Conservation (phyloP, 2,113 vertebrate genomes). For the Otus sunia region DNA sequence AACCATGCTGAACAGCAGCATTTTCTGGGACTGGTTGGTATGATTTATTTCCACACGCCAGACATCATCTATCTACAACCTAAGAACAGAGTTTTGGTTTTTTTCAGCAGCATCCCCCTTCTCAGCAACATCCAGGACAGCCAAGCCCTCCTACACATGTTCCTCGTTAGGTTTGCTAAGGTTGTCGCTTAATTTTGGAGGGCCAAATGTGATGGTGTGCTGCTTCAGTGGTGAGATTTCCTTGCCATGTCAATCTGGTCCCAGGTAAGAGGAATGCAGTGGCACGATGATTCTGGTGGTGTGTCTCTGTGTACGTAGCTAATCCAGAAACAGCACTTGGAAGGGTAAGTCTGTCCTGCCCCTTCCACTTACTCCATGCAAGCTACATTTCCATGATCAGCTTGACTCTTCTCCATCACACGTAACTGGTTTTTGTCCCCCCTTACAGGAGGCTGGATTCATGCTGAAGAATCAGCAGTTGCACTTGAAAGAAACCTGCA, state of each 20-base stretch:
- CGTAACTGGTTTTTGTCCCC: accelerated
- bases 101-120: background rate
- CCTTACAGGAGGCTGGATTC: background rate
- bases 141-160: accelerated
- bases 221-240: background rate
- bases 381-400: background rate
- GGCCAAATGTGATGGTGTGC: background rate
- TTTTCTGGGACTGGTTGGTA: background rate
- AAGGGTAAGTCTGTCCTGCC: background rate
- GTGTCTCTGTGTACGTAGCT: background rate
- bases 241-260: background rate
- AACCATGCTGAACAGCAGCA: background rate
- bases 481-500: background rate
- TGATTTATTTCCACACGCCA: background rate
- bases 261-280: background rate
- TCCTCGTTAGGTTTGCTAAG: background rate
- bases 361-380: background rate
- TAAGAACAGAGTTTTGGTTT: background rate
- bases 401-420: background rate
- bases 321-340: background rate
- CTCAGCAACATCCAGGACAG: background rate
- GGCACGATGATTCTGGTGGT: background rate
- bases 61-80: background rate
- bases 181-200: background rate
- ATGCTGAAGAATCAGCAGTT: background rate